These are phyloP conservation scores for Lophotis ruficrista DNA, from an alignment of 2,113 vertebrate species.

Conservation along the genomic window DNA sequence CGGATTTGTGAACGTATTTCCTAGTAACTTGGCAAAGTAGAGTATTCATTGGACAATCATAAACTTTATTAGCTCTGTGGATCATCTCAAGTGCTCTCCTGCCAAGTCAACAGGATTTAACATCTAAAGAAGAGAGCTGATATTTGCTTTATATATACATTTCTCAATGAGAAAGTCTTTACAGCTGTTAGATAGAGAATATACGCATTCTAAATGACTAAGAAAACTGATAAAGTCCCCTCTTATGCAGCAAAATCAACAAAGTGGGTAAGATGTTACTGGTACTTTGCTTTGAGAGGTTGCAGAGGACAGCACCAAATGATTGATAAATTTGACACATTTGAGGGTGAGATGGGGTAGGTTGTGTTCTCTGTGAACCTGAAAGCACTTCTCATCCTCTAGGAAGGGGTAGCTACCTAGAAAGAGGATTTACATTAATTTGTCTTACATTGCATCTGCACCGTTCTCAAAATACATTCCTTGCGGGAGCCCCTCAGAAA, in stretches of 20 bases:
- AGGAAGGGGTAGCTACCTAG: not conserved
- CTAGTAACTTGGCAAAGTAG: not conserved
- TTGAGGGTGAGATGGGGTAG: not conserved
- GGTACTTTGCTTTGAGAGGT: not conserved
- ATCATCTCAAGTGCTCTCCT: not conserved
- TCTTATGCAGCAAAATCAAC: not conserved
- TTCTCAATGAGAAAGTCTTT: not conserved
- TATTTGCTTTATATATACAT: not conserved
- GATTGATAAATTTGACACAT: not conserved
- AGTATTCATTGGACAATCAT: not conserved
- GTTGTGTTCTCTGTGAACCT: not conserved
- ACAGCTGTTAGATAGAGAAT: not conserved
- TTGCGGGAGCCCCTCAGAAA: not conserved
- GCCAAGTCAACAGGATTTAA: not conserved
- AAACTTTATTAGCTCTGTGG: not conserved
- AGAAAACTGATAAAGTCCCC: not conserved
- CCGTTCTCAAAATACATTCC: not conserved
- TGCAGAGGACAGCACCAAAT: not conserved
- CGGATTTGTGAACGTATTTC: accelerated
- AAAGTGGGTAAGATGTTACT: not conserved
- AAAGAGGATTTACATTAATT: not conserved
- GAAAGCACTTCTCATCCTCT: not conserved
- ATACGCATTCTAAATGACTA: not conserved
- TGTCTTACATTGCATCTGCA: not conserved
- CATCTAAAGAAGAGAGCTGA: not conserved